Conservation (phyloP, 2,113 vertebrate species). For the human (Homo sapiens) region DNA sequence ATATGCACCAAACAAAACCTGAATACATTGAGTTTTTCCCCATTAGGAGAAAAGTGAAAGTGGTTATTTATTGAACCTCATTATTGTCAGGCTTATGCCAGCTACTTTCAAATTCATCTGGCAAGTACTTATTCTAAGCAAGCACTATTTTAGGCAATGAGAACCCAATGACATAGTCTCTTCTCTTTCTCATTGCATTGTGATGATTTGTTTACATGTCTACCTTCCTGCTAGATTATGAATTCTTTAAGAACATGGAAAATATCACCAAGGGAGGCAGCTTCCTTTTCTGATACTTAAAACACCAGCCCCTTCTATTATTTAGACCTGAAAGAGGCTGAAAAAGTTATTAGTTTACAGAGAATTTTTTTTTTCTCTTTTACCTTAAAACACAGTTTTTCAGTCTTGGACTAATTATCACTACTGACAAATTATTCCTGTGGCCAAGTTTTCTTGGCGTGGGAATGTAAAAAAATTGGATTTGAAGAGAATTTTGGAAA, state of each 20-base stretch:
- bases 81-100: background rate
- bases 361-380: background rate
- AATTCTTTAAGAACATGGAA: background rate
- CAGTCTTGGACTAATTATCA: background rate
- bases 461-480: background rate
- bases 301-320: background rate
- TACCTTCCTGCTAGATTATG: background rate
- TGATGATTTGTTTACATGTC: background rate
- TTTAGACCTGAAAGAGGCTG: background rate
- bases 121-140: background rate
- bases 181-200: background rate
- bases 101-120: background rate
- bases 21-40: background rate
- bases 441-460: background rate
- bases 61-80: background rate
- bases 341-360: background rate
- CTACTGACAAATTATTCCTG: background rate
- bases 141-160: background rate
- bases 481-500: background rate
- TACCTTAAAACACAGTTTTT: slow-evolving; percentile 10
- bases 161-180: background rate
- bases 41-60: background rate
- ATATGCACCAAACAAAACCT: background rate
- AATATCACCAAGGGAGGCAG: background rate
- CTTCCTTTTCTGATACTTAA: slow-evolving; percentile 5